Percentiles rank a stretch among this genome's conserved stretches.
Evolutionary conservation across 2,113 vertebrate species (phyloP).

Genomic region (Fulica atra): DNA sequence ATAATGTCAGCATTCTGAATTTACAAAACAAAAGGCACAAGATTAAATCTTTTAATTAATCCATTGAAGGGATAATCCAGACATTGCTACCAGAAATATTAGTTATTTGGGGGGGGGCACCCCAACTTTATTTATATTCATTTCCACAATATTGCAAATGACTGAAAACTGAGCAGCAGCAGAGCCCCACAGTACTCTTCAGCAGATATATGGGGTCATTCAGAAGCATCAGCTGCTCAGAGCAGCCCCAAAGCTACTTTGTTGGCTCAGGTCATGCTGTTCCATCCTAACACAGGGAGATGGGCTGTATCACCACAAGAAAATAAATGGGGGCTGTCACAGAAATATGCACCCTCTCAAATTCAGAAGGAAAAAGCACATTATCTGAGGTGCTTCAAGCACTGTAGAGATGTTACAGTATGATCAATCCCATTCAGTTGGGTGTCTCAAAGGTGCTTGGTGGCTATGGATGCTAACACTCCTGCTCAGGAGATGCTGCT

Average conservation of each 20-base stretch:
- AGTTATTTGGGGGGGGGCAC: no score
- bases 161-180: not conserved
- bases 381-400: not conserved
- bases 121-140: not conserved
- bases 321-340: not conserved
- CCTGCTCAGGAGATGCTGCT: not conserved
- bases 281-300: not conserved
- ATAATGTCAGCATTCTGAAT: not conserved
- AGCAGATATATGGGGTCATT: accelerated
- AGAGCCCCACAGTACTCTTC: not conserved
- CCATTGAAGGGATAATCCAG: not conserved
- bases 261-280: accelerated
- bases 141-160: not conserved
- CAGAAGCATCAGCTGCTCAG: not conserved
- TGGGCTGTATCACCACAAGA: not conserved
- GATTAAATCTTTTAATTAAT: constrained; percentile 37
- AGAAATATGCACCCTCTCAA: not conserved
- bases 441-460: no score
- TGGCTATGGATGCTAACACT: accelerated
- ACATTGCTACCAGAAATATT: not conserved
- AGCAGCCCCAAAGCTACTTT: not conserved
- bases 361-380: not conserved
- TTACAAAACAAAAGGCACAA: constrained; percentile 22
- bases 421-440: no score
- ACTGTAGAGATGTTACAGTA: no score